Evolutionary conservation across 2,888 invertebrate genomes (phyloP).

Genomic region (Hydriomena furcata): DNA sequence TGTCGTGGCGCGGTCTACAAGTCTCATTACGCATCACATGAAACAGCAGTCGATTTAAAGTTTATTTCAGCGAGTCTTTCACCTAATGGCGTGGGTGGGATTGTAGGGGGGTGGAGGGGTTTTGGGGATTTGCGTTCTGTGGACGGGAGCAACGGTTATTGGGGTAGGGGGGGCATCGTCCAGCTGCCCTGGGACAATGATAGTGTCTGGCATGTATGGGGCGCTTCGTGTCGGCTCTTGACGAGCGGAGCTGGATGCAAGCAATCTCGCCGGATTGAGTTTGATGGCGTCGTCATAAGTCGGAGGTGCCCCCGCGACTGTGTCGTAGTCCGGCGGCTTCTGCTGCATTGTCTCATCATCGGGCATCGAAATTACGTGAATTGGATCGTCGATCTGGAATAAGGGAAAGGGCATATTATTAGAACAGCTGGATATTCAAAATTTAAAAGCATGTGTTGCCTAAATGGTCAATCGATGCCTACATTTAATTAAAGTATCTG

Average conservation of each 20-base stretch:
- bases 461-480: no score
- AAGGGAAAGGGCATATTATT: conserved; percentile 9
- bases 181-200: conserved; percentile 64
- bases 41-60: conserved; percentile 80
- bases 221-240: conserved; percentile 42
- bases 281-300: conserved; percentile 89
- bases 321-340: conserved; percentile 89
- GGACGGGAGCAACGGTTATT: conserved; percentile 56
- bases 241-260: conserved; percentile 65
- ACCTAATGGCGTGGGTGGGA: conserved; percentile 78
- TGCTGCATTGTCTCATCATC: conserved; percentile 84
- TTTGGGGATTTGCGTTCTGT: conserved; percentile 70
- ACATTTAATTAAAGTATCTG: no score
- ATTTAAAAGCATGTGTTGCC: no score
- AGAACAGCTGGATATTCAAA: background rate
- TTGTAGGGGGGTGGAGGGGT: conserved; percentile 80
- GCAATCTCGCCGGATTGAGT: conserved; percentile 84
- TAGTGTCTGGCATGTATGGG: conserved; percentile 43
- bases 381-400: conserved; percentile 86
- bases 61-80: conserved; percentile 60
- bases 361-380: conserved; percentile 86
- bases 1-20: conserved; percentile 52
- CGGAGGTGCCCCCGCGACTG: conserved; percentile 87
- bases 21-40: conserved; percentile 76
- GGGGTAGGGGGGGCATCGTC: conserved; percentile 44